These are phyloP conservation scores for Origma solitaria DNA, from an alignment of 2,113 vertebrate species.

Conservation along the genomic window DNA sequence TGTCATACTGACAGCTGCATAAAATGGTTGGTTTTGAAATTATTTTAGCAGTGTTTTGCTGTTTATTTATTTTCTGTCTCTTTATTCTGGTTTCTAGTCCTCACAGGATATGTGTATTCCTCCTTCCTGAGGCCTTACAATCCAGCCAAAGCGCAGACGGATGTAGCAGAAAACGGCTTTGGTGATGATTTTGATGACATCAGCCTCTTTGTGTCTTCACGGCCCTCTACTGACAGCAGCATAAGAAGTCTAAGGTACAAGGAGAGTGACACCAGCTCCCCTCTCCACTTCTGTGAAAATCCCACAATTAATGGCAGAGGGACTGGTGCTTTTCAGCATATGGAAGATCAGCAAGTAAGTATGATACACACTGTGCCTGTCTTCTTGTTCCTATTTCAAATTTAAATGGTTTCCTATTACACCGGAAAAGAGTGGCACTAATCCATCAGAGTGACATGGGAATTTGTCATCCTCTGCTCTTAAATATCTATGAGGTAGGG, in stretches of 20 bases:
- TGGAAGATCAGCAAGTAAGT: conserved; percentile 81
- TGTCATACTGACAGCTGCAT: not conserved
- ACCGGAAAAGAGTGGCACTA: not conserved
- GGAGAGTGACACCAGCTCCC: conserved; percentile 71
- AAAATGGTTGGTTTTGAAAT: not conserved
- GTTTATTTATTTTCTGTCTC: not conserved
- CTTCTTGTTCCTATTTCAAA: not conserved
- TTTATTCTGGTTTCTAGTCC: conserved; percentile 61
- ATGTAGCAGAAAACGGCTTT: conserved; percentile 42
- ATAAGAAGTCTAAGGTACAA: conserved; percentile 47
- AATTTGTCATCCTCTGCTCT: not conserved
- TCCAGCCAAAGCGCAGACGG: conserved; percentile 76
- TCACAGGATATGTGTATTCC: conserved; percentile 89
- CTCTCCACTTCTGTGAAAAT: conserved; percentile 72
- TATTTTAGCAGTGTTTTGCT: not conserved
- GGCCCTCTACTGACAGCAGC: conserved; percentile 68
- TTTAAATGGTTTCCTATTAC: not conserved
- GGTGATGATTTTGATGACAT: conserved; percentile 87
- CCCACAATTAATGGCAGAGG: conserved; percentile 51
- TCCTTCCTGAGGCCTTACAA: conserved; percentile 94
- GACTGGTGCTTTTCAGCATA: conserved; percentile 47
- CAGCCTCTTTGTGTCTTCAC: conserved; percentile 87
- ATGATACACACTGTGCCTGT: not conserved
- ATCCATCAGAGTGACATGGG: not conserved
- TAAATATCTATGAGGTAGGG: not conserved